Percentiles rank a stretch among this genome's conserved stretches.
These are phyloP conservation scores for Drosophila colorata DNA, from an alignment of 2,888 invertebrate species.

Conservation along the genomic window DNA sequence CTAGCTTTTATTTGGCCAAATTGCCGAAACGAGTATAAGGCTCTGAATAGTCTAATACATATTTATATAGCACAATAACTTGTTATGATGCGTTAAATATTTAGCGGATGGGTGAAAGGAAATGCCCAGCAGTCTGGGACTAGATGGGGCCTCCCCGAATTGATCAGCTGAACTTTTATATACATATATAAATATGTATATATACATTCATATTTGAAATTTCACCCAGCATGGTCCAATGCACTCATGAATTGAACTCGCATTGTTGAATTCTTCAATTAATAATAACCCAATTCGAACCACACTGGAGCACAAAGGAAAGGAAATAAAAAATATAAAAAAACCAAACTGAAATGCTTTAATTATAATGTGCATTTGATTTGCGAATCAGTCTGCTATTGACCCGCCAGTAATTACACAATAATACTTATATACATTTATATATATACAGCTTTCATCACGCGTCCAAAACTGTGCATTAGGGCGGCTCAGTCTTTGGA, in stretches of 20 bases:
- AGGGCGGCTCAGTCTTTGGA: slow-evolving; percentile 12
- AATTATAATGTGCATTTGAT: slow-evolving; percentile 68
- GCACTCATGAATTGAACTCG: slow-evolving; percentile 24
- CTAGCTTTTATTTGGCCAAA: slow-evolving; percentile 33
- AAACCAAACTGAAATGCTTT: slow-evolving; percentile 31
- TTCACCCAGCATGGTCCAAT: slow-evolving; percentile 29
- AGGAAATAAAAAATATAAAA: slow-evolving; percentile 1
- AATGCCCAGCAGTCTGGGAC: background rate
- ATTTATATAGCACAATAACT: slow-evolving; percentile 38
- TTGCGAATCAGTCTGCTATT: slow-evolving; percentile 62
- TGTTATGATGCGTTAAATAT: slow-evolving; percentile 18
- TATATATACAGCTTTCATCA: slow-evolving; percentile 37
- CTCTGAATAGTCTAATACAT: slow-evolving; percentile 48
- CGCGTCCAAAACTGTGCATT: slow-evolving; percentile 20
- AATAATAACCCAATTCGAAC: slow-evolving; percentile 29
- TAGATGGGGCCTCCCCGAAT: background rate
- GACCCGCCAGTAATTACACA: slow-evolving; percentile 60
- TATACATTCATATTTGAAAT: slow-evolving; percentile 15
- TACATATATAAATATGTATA: background rate
- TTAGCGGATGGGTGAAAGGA: slow-evolving; percentile 7
- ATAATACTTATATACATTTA: slow-evolving; percentile 25
- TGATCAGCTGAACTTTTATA: slow-evolving; percentile 1
- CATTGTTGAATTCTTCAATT: slow-evolving; percentile 22
- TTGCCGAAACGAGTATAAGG: slow-evolving; percentile 36
- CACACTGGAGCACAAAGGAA: slow-evolving; percentile 20